Percentiles rank a stretch among this genome's conserved stretches.
These are phyloP conservation scores for Caprella mutica DNA, from an alignment of 2,888 invertebrate species.

Conservation along the genomic window DNA sequence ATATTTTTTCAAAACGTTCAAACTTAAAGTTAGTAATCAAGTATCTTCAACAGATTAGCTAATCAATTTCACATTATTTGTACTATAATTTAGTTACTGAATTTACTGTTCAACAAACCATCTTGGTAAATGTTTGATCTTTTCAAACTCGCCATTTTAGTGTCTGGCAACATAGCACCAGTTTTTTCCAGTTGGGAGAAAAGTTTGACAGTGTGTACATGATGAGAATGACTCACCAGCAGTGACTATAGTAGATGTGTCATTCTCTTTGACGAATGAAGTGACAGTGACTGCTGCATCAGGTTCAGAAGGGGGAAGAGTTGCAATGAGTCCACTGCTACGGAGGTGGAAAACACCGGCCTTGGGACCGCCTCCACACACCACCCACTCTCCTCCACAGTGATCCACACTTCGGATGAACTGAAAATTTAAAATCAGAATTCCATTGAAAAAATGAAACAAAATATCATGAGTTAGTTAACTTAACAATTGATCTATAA, in stretches of 20 bases:
- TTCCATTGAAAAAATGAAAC: background rate
- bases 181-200: too few relatives aligned
- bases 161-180: too few relatives aligned
- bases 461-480: background rate
- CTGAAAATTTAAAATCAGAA: background rate
- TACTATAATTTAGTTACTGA: too few relatives aligned
- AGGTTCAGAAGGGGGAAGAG: conserved; percentile 17
- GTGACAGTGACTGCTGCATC: conserved; percentile 19
- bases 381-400: conserved; percentile 4
- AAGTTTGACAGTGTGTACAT: too few relatives aligned
- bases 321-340: conserved; percentile 24
- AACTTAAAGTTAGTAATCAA: too few relatives aligned
- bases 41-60: too few relatives aligned
- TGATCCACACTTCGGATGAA: background rate
- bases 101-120: too few relatives aligned
- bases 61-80: too few relatives aligned
- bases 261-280: conserved; percentile 21
- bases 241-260: conserved; percentile 24
- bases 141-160: too few relatives aligned
- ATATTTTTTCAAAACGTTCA: too few relatives aligned
- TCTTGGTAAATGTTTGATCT: too few relatives aligned
- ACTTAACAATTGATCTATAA: too few relatives aligned
- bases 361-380: conserved; percentile 31
- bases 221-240: conserved; percentile 27
- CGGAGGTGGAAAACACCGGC: conserved; percentile 30